Base-by-base conservation (phyloP, 2,797 vertebrate species). In the Atherinosoma microstoma region DNA sequence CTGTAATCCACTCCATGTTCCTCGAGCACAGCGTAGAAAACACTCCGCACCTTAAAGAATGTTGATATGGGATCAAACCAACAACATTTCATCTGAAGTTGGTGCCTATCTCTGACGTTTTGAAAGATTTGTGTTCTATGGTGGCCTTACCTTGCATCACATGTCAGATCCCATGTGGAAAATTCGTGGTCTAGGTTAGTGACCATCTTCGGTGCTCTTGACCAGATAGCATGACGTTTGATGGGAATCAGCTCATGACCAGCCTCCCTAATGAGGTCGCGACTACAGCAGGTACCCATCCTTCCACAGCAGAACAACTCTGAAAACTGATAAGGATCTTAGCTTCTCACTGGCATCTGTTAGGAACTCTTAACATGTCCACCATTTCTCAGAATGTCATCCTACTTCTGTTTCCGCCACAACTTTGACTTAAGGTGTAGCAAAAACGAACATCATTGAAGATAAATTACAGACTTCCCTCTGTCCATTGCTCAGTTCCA, bases 211-310 rank as follows among this genome's bases (percentile, higher is more conserved):
- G 86, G 53, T 7, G 64, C 38, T 57, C 56, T 45, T 1, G 83
- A 78, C 85, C 85, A 84, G 29, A 64, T 3, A 0, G 72, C 2
- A 24, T 87, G 84, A 1, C 64, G 77, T 64, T 87, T 91, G 63
- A 92, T 63, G 27, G 67, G 56, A 4, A 91, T 92, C 49, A 81
- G 70, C 74, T 89, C 76, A 6, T 88, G 79, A 10, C 86, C 87
- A 0, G 73, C 45, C 35, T 79, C 79, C 38, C 1, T 45, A 0
- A 53, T 8, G 3, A 63, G 83, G 73, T 80, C 70, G 0, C 75
- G 75, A 80, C 86, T 87, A 60, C 88, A 92, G 83, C 92, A 92
- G 78, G 74, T 76, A 3, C 93, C 93, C 92, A 94, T 93, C 66
- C 57, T 66, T 70, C 22, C 56, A 27, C 40, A 30, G 49, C 32